These are phyloP conservation scores for Brachyptera risi DNA, from an alignment of 2,888 invertebrate genomes.

Conservation along the genomic window DNA sequence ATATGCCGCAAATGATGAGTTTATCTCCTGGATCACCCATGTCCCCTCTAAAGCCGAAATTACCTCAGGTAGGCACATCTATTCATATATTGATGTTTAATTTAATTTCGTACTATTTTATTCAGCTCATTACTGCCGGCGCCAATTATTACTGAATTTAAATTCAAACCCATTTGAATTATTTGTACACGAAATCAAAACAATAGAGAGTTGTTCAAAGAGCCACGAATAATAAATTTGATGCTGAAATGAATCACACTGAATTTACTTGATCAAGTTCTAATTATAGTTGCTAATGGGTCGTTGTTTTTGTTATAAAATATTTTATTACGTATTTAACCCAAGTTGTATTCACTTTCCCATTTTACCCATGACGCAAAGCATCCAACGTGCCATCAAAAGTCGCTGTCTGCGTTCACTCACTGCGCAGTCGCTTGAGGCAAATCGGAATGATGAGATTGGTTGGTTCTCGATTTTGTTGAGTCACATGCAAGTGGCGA, in stretches of 20 bases:
- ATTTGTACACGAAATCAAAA: too few relatives aligned
- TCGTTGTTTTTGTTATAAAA: too few relatives aligned
- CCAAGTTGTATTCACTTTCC: conserved; percentile 8
- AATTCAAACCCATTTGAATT: too few relatives aligned
- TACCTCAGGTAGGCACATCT: conserved; percentile 26
- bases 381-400: neutral
- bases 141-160: too few relatives aligned
- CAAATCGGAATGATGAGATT: too few relatives aligned
- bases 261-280: neutral
- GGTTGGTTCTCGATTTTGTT: conserved; percentile 15
- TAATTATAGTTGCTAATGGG: neutral
- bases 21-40: conserved; percentile 47
- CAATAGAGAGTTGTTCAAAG: too few relatives aligned
- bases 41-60: conserved; percentile 24
- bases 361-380: conserved; percentile 2
- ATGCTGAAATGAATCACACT: too few relatives aligned
- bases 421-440: neutral
- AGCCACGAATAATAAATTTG: too few relatives aligned
- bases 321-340: neutral
- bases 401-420: neutral
- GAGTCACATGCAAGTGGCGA: conserved; percentile 15
- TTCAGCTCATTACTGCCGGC: too few relatives aligned
- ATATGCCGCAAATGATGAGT: conserved; percentile 52
- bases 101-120: too few relatives aligned
- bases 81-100: too few relatives aligned